Evolutionary conservation across 1,140 invertebrate genomes (phyloP), one percentile per base, ranked within the genome.

Genomic region (Lepidurus packardi): DNA sequence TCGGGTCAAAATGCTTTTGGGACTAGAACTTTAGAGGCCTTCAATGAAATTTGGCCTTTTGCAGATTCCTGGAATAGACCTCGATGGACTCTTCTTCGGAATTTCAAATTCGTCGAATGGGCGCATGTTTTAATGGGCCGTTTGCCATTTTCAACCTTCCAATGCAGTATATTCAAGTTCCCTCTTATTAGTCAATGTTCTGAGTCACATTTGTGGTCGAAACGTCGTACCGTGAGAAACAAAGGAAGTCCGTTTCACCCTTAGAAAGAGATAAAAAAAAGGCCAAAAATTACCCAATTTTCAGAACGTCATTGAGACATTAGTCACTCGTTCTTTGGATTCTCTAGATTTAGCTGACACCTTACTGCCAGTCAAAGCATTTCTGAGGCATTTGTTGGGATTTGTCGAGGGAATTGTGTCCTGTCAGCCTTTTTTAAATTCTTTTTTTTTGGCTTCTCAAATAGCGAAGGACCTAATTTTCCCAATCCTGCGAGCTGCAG

Each of bases 311-410:
- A 65, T 65, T 65, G 53, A 65, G 21, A 65, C 16, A 65, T 11
- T 16, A 65, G 53, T 65, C 53, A 65, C 21, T 65, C 47, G 53
- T 16, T 65, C 53, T 65, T 65, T 65, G 53, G 53, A n/a, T n/a
- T n/a, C n/a, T 21, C 16, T 65, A 65, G 53, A 65, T 65, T 65
- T 21, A n/a, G 13, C 21, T 7, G 13, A 65, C 53, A 21, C 53
- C 3, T 65, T 65, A 13, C 21, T 7, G 53, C 7, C 53, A 65
- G 16, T 65, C 21, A n/a, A 7, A 65, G 53, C 53, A 65, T 21
- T 7, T 65, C 9, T 21, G 25, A 34, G 25, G 25, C 47, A n/a
- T 65, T 65, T 65, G 13, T 65, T 16, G 21, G 53, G 16, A 65
- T 21, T 3, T 7, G 3, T 65, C 21, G 21, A 65, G 53, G 13